A percentile compares a stretch with the other conserved stretches of the same genome.
Conservation (phyloP, 2,797 vertebrate species). For the Lates japonicus region DNA sequence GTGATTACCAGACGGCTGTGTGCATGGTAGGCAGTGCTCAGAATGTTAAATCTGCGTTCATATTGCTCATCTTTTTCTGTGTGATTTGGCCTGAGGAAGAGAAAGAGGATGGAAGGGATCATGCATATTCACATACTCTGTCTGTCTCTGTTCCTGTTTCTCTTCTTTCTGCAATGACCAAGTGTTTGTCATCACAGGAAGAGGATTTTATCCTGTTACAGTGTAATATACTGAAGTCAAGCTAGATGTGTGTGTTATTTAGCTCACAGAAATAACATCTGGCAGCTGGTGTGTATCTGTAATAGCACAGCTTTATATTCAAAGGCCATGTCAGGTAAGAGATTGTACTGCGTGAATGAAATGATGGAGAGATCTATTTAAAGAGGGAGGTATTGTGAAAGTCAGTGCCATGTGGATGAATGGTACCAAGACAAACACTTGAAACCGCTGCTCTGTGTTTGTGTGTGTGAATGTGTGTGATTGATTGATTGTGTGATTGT, state of each 20-base stretch:
- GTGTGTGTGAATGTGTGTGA: conserved; percentile 17
- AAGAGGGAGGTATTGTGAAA: conserved; percentile 33
- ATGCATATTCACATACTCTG: conserved; percentile 35
- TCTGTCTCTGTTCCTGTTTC: conserved; percentile 44
- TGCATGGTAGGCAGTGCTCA: conserved; percentile 67
- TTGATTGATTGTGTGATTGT: conserved; percentile 66
- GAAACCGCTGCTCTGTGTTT: conserved; percentile 21
- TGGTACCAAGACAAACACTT: conserved; percentile 33
- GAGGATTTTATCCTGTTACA: background rate
- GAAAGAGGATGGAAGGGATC: conserved; percentile 26
- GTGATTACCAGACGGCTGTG: conserved; percentile 49
- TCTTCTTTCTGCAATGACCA: conserved; percentile 15
- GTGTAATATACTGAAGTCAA: background rate
- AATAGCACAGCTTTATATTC: conserved; percentile 21
- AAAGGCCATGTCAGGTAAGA: conserved; percentile 36
- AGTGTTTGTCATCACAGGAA: conserved; percentile 20
- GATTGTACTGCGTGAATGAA: conserved; percentile 38
- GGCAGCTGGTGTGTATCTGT: background rate
- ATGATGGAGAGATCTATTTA: background rate
- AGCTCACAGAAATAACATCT: background rate
- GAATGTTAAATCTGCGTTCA: conserved; percentile 16
- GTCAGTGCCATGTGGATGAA: conserved; percentile 36
- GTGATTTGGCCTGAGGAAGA: conserved; percentile 4
- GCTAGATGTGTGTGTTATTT: background rate
- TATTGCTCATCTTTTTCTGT: conserved; percentile 19